Evolutionary conservation across 2,113 vertebrate genomes (phyloP), one percentile per base, ranked within the genome.

Genomic region (Toxotes chatareus): DNA sequence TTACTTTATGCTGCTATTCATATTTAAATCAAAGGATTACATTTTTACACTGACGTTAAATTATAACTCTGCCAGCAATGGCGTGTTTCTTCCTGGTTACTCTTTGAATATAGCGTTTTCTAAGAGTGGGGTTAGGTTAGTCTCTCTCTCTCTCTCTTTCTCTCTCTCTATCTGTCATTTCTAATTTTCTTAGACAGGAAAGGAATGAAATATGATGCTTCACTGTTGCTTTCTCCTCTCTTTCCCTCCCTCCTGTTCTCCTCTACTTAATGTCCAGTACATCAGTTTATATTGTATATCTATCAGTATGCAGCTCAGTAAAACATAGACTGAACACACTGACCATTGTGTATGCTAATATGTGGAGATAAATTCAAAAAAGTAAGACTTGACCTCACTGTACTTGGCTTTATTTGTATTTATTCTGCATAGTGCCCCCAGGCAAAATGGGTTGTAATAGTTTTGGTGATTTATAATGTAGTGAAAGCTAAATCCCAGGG

Each of bases 131-230:
- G 47, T 76, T 56, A 19, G 10, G 44, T 74, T 36, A 69, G 51
- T 16, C 36, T 59, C 51, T 27, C 34, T 74, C 34, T 61, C 12
- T 38, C 9, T 42, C 16, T 76, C 53, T 62, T 71, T 44, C 42
- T 69, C 49, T 59, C 44, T 73, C 80, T 47, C 10, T 60, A 34
- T 62, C 68, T 77, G 63, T 78, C 76, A 51, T 89, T 73, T 90
- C 53, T 66, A 8, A 72, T 87, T 86, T 87, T 79, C 83, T 73
- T 67, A 66, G 66, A 80, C 87, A 83, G 63, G 83, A 63, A 90
- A 82, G 47, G 14, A 59, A 82, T 90, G 86, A 89, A 91, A 92
- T 73, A 32, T 55, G 90, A 91, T 76, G 60, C 91, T 40, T 73
- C 55, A 68, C 61, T 27, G 1, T 65, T 61, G 68, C 76, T 44